Evolutionary conservation across 2,888 invertebrate species (phyloP), one percentile per base, ranked within the genome.

Genomic region (Rambutsinella grinnellia): DNA sequence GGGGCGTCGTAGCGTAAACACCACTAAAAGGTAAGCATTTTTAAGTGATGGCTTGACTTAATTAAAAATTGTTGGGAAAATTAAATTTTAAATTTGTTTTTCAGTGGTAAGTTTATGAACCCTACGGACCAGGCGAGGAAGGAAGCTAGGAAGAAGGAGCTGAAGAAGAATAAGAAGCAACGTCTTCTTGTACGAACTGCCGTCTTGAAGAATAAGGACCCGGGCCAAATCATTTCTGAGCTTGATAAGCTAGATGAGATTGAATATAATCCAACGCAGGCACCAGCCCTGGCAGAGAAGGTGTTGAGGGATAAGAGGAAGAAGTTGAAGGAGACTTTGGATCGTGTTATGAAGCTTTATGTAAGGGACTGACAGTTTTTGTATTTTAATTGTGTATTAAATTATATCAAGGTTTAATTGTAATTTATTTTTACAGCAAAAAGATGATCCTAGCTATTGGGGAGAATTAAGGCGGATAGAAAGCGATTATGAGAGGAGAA

Each of bases 71-170:
- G 10, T 10, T 44, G 44, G n/a, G n/a, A n/a, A n/a, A n/a, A n/a
- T n/a, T n/a, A 19, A 10, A 36, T 8, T 8, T 62, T 46, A 5
- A 62, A 2, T 46, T n/a, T 61, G 17, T 5, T 46, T 71, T 56
- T 28, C 58, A 71, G 97, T 95, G 99, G 99, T 87, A 98, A 98
- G 91, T 98, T 96, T 85, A 99, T 99, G 98, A 99, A 99, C 88
- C 99, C 99, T 49, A 99, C 99, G 3, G 99, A 99, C 88, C 98
- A 98, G 92, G 97, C 97, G 76, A 96, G 98, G 85, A 99, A 99
- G 87, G 97, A 98, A 87, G 98, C 98, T 15, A 90, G 98, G 67
- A 97, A 97, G 87, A 95, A 96, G 86, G 99, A 99, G 87, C 87
- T 99, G 49, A 99, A 99, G 87, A 99, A 98, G 89, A 99, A 99